Percentiles rank a stretch among this genome's conserved stretches.
Conservation (phyloP, 2,797 vertebrate genomes). For the Enteromius thamalakanensis region DNA sequence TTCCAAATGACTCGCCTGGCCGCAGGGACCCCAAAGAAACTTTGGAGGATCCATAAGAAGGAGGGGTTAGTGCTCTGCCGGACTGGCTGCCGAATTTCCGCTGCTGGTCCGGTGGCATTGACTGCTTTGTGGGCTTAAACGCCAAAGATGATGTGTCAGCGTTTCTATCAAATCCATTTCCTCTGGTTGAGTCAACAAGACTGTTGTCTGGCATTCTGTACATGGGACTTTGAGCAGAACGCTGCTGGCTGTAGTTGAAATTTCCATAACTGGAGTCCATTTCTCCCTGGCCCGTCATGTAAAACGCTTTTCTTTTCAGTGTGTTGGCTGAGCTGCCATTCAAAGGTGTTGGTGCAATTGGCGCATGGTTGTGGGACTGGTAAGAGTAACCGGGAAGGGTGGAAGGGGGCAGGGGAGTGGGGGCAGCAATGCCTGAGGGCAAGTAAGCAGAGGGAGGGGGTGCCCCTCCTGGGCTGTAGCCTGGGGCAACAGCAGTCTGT, state of each 20-base stretch:
- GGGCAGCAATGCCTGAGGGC: conserved; percentile 96
- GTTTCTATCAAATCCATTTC: conserved; percentile 95
- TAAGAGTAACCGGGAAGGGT: conserved; percentile 94
- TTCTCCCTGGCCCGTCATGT: conserved; percentile 97
- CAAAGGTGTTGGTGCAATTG: conserved; percentile 92
- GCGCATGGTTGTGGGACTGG: conserved; percentile 91
- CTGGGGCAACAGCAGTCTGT: conserved; percentile 90
- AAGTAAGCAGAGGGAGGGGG: conserved; percentile 94
- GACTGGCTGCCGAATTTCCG: conserved; percentile 94
- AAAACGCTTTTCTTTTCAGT: conserved; percentile 99
- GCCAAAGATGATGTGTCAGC: conserved; percentile 90
- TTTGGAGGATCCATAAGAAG: conserved; percentile 92
- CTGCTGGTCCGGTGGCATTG: conserved; percentile 93
- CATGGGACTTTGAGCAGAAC: conserved; percentile 97
- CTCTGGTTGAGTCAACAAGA: conserved; percentile 91
- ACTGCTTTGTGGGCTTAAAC: conserved; percentile 96
- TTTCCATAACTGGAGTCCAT: conserved; percentile 96
- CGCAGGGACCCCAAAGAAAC: conserved; percentile 86
- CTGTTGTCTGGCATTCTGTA: conserved; percentile 94
- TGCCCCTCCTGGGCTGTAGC: conserved; percentile 93
- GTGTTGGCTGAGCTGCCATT: conserved; percentile 94
- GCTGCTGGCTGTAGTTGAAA: conserved; percentile 98
- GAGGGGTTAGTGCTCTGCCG: conserved; percentile 90
- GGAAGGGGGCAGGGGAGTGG: conserved; percentile 92
- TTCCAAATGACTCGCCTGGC: conserved; percentile 89